Base-by-base conservation (phyloP, 2,888 invertebrate genomes). In the Molorchus minor region DNA sequence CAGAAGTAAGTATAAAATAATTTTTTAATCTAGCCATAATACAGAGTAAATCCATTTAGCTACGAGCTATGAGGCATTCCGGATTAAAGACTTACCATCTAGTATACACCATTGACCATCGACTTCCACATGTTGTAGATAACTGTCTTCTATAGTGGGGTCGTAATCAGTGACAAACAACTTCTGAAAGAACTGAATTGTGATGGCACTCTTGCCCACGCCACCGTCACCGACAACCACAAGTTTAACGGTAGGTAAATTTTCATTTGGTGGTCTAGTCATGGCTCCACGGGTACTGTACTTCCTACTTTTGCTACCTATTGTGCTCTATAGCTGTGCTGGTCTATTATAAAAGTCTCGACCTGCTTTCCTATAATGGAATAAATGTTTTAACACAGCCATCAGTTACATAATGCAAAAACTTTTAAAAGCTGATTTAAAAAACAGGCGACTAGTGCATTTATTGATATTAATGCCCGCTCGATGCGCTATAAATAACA, bases 131-230 rank as follows among this genome's bases (percentile, higher is more conserved):
- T 96, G 95, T 78, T 96, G 95, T 61, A 95, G 91, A 81, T 96
- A 96, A 56, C 94, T 94, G 80, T 96, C 96, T 82, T 96, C 96
- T 63, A 96, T 96, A 13, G 96, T 96, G 4, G 96, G 96, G 82
- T 96, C 96, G 75, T 96, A 96, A 80, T 96, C 96, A 0, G 94
- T 93, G 62, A 96, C 93, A 79, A 96, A 96, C 75, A 95, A 84
- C 80, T 94, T 94, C 82, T 96, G 96, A 81, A 96, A 96, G 82
- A 94, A 94, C 83, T 96, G 94, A 77, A 95, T 96, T n/a, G 96
- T 96, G 72, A 96, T 88, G n/a, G 95, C 94, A 73, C 93, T 93
- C 83, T 96, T 96, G 65, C 96, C 96, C 55, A 96, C 96, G 67
- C 96, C 96, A 65, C 96, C 96, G 81, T 95, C 95, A 3, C 96